Evolutionary conservation across 2,797 vertebrate genomes (phyloP).

Genomic region (Crenichthys baileyi): DNA sequence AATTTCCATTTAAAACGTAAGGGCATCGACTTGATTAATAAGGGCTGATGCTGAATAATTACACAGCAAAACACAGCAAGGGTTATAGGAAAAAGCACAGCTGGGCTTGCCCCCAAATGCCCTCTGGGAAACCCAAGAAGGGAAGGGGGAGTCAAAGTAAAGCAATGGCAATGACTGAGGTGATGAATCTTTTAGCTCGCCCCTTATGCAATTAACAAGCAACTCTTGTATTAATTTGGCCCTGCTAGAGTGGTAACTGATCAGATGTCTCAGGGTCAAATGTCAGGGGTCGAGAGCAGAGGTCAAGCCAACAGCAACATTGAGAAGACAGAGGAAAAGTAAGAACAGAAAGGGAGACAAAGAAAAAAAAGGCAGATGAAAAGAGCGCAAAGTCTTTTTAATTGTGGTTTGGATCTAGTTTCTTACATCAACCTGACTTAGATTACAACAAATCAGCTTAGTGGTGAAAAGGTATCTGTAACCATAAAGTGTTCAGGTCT

Average conservation of each 20-base stretch:
- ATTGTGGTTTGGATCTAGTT: conserved; percentile 27
- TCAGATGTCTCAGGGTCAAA: conserved; percentile 97
- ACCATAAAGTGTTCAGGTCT: conserved; percentile 51
- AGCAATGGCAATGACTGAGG: conserved; percentile 99
- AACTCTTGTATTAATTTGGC: conserved; percentile 98
- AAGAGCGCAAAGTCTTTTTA: conserved; percentile 79
- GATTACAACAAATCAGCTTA: conserved; percentile 66
- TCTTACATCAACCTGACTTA: conserved; percentile 6
- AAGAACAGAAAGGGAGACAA: conserved; percentile 32
- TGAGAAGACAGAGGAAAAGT: conserved; percentile 50
- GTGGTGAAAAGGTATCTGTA: conserved; percentile 42
- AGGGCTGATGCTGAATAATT: conserved; percentile 99
- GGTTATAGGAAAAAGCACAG: conserved; percentile 94
- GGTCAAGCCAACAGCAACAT: conserved; percentile 90
- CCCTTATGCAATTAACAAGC: conserved; percentile 99
- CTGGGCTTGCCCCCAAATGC: conserved; percentile 92
- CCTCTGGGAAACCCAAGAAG: conserved; percentile 88
- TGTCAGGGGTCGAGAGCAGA: conserved; percentile 91
- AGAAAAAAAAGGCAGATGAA: conserved; percentile 37
- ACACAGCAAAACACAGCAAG: conserved; percentile 87
- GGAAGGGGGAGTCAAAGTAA: conserved; percentile 90
- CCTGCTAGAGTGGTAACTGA: conserved; percentile 95
- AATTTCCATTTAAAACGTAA: conserved; percentile 99
- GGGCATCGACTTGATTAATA: conserved; percentile 99
- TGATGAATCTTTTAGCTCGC: conserved; percentile 98